A percentile compares a stretch with the other conserved stretches of the same genome.
phyloP scores from a whole-genome alignment of 2,888 invertebrate genomes.

The Lymantria monacha region DNA sequence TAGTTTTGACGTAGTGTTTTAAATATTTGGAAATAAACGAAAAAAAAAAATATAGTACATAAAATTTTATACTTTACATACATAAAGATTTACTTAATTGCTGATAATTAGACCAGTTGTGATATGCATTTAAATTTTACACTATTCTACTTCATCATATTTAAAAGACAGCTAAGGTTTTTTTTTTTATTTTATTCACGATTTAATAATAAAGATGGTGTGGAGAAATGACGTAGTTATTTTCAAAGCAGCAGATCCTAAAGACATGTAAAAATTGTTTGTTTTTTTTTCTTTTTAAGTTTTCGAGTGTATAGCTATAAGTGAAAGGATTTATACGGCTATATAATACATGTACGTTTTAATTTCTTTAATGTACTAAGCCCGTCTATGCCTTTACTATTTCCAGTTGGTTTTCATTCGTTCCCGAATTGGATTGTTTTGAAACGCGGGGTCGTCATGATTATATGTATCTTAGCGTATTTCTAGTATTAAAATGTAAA shows the following conservation, averaged over 20 bases:
- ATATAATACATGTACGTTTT: not conserved
- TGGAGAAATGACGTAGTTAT: slow-evolving; percentile 36
- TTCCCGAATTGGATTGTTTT: slow-evolving; percentile 54
- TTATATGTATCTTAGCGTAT: slow-evolving; percentile 42
- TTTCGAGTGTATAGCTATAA: slow-evolving; percentile 60
- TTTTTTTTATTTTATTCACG: slow-evolving; percentile 20
- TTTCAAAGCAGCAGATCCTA: slow-evolving; percentile 71
- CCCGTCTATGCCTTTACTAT: slow-evolving; percentile 18
- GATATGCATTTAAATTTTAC: slow-evolving; percentile 59
- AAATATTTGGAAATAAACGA: slow-evolving; percentile 32
- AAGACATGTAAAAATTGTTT: slow-evolving; percentile 69
- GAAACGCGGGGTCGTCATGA: slow-evolving; percentile 37
- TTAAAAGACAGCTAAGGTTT: slow-evolving; percentile 45
- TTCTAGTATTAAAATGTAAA: slow-evolving; percentile 64
- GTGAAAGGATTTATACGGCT: slow-evolving; percentile 27
- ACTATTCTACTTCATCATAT: slow-evolving; percentile 28
- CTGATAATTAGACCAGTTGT: slow-evolving; percentile 50
- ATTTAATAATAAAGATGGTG: slow-evolving; percentile 18
- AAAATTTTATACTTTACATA: slow-evolving; percentile 69
- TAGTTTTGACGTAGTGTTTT: slow-evolving; percentile 61
- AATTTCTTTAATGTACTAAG: slow-evolving; percentile 1
- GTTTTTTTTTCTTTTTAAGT: slow-evolving; percentile 53
- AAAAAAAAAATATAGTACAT: slow-evolving; percentile 11
- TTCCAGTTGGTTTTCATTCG: slow-evolving; percentile 31
- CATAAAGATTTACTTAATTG: slow-evolving; percentile 26